phyloP scores from a whole-genome alignment of 2,888 invertebrate genomes.

The Gasteruption jaculator region DNA sequence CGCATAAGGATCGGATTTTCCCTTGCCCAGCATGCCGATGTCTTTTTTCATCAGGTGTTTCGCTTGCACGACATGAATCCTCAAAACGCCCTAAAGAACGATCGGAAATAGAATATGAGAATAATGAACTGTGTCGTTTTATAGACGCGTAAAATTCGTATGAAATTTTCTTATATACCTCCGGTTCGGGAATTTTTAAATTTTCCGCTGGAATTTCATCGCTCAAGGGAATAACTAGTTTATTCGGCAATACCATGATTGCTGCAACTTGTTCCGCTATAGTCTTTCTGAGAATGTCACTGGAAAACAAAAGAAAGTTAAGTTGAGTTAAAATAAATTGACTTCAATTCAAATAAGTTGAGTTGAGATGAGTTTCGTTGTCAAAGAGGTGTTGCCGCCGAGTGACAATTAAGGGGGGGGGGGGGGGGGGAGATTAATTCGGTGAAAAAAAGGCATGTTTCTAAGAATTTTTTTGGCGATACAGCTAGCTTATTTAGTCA shows the following conservation, averaged over 20 bases:
- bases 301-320: slow-evolving; percentile 44
- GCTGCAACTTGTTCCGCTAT: slow-evolving; percentile 88
- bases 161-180: slow-evolving; percentile 58
- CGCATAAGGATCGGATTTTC: slow-evolving; percentile 97
- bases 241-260: slow-evolving; percentile 95
- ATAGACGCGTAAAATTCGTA: too few species aligned
- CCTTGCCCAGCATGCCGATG: slow-evolving; percentile 85
- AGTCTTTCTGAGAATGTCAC: slow-evolving; percentile 82
- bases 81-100: slow-evolving; percentile 86
- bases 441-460: too few species aligned
- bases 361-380: too few species aligned
- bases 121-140: neutral
- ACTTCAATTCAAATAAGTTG: too few species aligned
- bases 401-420: too few species aligned
- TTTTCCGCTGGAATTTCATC: slow-evolving; percentile 76
- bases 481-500: too few species aligned
- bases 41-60: slow-evolving; percentile 96
- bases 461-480: too few species aligned
- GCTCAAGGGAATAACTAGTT: slow-evolving; percentile 84
- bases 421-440: too few species aligned
- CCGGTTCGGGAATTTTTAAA: slow-evolving; percentile 87
- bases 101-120: slow-evolving; percentile 25
- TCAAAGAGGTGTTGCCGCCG: too few species aligned
- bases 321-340: slow-evolving; percentile 5
- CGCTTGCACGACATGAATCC: slow-evolving; percentile 92